Conservation (phyloP, 1,140 invertebrate species). For the Ceratina japonica region DNA sequence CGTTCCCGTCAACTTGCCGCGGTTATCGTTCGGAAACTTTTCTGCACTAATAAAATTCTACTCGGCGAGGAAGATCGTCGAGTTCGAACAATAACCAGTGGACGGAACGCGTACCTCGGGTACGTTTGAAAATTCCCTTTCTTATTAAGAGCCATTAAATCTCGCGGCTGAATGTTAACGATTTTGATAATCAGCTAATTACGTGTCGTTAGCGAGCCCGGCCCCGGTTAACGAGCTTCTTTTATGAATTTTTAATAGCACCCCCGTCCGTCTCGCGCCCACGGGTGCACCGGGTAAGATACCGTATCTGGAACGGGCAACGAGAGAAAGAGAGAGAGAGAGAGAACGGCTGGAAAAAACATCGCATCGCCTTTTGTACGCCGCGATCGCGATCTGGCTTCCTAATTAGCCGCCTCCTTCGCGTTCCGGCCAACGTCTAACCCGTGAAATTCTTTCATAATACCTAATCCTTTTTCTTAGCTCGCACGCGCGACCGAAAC, state of each 20-base stretch:
- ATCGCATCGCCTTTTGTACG: slow-evolving; percentile 32
- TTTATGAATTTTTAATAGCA: slow-evolving; percentile 33
- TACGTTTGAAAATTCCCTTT: neutral
- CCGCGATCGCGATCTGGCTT: slow-evolving; percentile 8
- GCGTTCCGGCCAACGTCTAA: neutral
- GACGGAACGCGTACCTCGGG: too few relatives aligned
- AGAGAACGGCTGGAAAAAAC: slow-evolving; percentile 11
- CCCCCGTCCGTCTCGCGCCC: neutral
- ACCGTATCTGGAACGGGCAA: slow-evolving; percentile 8
- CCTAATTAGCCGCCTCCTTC: slow-evolving; percentile 34
- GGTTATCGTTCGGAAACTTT: neutral
- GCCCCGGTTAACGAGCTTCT: slow-evolving; percentile 9
- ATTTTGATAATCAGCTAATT: slow-evolving; percentile 26
- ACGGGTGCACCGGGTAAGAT: slow-evolving; percentile 16
- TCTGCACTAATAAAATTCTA: neutral
- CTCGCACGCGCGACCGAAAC: too few relatives aligned
- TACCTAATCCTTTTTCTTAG: too few relatives aligned
- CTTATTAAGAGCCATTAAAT: slow-evolving; percentile 17
- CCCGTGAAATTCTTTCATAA: too few relatives aligned
- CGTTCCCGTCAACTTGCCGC: too few relatives aligned
- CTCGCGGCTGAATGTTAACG: slow-evolving; percentile 7
- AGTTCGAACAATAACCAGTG: too few relatives aligned
- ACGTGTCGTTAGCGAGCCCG: slow-evolving; percentile 1
- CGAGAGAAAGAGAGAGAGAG: too few relatives aligned
- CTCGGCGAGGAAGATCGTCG: neutral